Evolutionary conservation across 2,113 vertebrate genomes (phyloP).

Genomic region (Channa maculata): DNA sequence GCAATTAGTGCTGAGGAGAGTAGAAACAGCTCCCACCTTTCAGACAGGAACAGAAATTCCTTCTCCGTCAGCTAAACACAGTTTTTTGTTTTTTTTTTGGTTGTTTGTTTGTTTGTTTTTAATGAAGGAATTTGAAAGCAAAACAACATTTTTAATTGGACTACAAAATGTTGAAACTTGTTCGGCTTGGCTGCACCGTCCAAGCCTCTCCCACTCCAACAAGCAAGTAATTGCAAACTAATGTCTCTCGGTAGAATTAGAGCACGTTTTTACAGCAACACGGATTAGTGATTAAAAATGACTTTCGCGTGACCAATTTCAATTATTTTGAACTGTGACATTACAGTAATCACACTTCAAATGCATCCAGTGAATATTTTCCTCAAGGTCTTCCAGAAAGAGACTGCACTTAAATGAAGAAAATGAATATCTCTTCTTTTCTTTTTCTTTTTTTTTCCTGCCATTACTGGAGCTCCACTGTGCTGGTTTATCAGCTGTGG

Average conservation of each 20-base stretch:
- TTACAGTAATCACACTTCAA: constrained; percentile 32
- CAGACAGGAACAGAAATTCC: not conserved
- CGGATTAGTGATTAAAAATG: constrained; percentile 40
- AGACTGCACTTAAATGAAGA: constrained; percentile 20
- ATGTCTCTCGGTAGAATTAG: constrained; percentile 33
- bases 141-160: not conserved
- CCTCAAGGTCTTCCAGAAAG: constrained; percentile 26
- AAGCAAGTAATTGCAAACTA: constrained; percentile 45
- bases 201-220: constrained; percentile 17
- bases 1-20: not conserved
- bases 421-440: constrained; percentile 29
- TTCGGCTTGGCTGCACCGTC: not conserved
- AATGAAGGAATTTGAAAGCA: not conserved
- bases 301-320: constrained; percentile 49
- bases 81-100: no score
- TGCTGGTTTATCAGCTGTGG: constrained; percentile 43
- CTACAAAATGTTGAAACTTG: constrained; percentile 2
- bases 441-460: constrained; percentile 33
- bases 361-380: constrained; percentile 31
- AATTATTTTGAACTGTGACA: constrained; percentile 45
- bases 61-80: not conserved
- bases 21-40: not conserved
- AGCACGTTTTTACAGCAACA: constrained; percentile 30
- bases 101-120: no score
- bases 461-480: constrained; percentile 51